A percentile compares a stretch with the other conserved stretches of the same genome.
Evolutionary conservation across 2,797 vertebrate genomes (phyloP).

Genomic region (Gadopsis marmoratus): DNA sequence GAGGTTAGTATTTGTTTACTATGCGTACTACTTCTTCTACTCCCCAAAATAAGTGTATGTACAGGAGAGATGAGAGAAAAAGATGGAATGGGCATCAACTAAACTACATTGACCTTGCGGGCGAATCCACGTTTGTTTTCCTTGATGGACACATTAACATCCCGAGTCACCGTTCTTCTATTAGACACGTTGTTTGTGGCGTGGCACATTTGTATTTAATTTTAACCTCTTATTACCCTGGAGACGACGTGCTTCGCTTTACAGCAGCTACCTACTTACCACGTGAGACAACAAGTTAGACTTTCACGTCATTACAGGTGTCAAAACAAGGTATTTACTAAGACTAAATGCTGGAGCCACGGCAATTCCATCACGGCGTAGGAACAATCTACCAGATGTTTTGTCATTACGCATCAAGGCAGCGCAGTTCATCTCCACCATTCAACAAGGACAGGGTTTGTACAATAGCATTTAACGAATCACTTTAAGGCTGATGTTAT

Average conservation of each 20-base stretch:
- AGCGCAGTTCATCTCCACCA: slow-evolving; percentile 55
- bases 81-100: not conserved
- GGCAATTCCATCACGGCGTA: slow-evolving; percentile 57
- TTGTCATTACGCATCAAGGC: slow-evolving; percentile 70
- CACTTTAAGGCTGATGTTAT: slow-evolving; percentile 61
- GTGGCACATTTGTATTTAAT: slow-evolving; percentile 39
- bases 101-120: slow-evolving; percentile 6
- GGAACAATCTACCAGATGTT: slow-evolving; percentile 77
- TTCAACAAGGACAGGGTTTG: slow-evolving; percentile 69
- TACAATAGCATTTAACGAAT: slow-evolving; percentile 63
- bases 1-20: not conserved
- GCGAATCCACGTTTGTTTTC: too few species aligned
- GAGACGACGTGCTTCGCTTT: slow-evolving; percentile 27
- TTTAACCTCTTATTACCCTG: slow-evolving; percentile 54
- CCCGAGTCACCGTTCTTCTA: not conserved
- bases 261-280: slow-evolving; percentile 44
- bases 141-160: slow-evolving; percentile 2
- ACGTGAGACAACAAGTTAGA: slow-evolving; percentile 48
- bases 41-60: not conserved
- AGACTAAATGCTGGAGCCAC: slow-evolving; percentile 65
- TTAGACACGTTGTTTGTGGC: slow-evolving; percentile 26
- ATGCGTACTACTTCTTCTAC: not conserved
- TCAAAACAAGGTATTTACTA: slow-evolving; percentile 74
- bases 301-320: slow-evolving; percentile 54
- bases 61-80: not conserved